Evolutionary conservation across 1,140 invertebrate species (phyloP).

Genomic region (Radopholus similis): DNA sequence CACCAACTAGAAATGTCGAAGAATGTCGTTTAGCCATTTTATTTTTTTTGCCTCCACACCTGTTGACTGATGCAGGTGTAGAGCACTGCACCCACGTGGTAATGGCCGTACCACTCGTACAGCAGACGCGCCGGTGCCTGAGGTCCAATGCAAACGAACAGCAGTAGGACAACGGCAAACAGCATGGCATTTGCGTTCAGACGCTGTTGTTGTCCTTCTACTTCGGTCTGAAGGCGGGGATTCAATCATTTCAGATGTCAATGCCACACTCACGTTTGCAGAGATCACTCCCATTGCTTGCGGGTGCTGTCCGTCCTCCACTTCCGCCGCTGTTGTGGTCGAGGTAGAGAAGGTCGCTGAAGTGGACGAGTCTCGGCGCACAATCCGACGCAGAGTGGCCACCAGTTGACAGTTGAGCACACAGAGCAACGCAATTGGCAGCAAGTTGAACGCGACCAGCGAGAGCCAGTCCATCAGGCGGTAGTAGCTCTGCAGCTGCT

Average conservation of each 20-base stretch:
- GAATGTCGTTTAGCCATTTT: not conserved
- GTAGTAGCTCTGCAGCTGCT: conserved; percentile 47
- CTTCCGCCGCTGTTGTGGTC: conserved; percentile 4
- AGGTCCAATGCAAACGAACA: conserved; percentile 58
- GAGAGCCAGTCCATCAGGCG: conserved; percentile 54
- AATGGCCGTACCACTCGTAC: conserved; percentile 53
- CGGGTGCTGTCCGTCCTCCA: too few species aligned
- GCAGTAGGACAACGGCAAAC: conserved; percentile 55
- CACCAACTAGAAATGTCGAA: conserved; percentile 42
- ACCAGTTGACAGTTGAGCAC: conserved; percentile 48
- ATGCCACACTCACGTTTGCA: too few species aligned
- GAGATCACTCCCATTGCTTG: too few species aligned
- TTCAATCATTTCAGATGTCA: too few species aligned
- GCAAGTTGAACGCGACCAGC: conserved; percentile 50
- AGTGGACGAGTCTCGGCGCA: conserved; percentile 44
- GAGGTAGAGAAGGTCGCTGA: not conserved
- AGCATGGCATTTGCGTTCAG: conserved; percentile 60
- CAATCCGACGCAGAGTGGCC: conserved; percentile 48
- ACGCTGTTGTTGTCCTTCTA: conserved; percentile 23
- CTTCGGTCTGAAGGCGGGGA: not conserved
- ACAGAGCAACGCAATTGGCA: conserved; percentile 47
- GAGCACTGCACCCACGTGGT: conserved; percentile 49
- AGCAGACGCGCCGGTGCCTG: conserved; percentile 56
- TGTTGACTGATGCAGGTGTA: conserved; percentile 56
- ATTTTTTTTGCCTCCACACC: conserved; percentile 22